Evolutionary conservation across 2,113 vertebrate species (phyloP).

Genomic region (Brachyhypopomus occidentalis): DNA sequence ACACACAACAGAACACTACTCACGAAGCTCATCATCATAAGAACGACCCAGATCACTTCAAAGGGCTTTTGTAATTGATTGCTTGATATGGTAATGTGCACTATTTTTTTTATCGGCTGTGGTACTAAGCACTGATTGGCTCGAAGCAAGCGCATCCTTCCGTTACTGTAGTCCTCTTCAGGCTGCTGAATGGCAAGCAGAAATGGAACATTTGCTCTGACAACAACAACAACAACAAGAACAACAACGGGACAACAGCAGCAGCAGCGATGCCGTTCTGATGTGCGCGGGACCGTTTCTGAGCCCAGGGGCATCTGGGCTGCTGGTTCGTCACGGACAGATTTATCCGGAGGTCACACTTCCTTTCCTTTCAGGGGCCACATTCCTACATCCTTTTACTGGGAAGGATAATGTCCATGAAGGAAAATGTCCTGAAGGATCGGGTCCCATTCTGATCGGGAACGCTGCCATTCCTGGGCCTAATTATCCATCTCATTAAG

Average conservation of each 20-base stretch:
- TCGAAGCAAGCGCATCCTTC: not conserved
- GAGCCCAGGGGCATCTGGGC: conserved; percentile 49
- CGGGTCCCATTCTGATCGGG: conserved; percentile 52
- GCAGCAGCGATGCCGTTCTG: not conserved
- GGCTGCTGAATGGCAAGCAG: conserved; percentile 20
- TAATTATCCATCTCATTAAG: conserved; percentile 68
- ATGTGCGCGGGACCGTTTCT: conserved; percentile 44
- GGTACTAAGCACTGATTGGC: not conserved
- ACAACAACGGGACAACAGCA: not conserved
- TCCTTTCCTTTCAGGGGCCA: conserved; percentile 60
- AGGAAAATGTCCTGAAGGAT: conserved; percentile 53
- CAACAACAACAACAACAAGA: not conserved
- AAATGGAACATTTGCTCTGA: conserved; percentile 17
- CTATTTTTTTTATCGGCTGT: not conserved
- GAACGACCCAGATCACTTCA: not conserved
- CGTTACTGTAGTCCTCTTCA: not conserved
- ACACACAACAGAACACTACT: too few relatives aligned
- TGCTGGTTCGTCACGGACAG: conserved; percentile 39
- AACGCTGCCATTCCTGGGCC: conserved; percentile 59
- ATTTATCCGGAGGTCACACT: conserved; percentile 54
- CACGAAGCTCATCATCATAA: too few relatives aligned
- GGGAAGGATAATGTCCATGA: conserved; percentile 43
- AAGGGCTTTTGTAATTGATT: not conserved
- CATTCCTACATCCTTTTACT: conserved; percentile 63
- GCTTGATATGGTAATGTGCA: not conserved